Conservation (phyloP, 2,888 invertebrate species). For the Agrochola lychnidis region DNA sequence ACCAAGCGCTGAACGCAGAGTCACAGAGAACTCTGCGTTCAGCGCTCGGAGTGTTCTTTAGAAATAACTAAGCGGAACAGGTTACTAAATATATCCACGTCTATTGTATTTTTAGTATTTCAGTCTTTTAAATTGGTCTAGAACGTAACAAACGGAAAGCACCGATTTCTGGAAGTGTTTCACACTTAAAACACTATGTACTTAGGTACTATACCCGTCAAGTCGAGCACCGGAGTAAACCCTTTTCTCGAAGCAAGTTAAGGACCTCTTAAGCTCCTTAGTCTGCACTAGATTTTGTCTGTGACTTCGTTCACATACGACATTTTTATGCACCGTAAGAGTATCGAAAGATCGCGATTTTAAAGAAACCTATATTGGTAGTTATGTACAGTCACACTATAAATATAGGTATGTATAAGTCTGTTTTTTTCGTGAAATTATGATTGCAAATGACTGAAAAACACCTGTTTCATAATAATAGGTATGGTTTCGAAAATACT, state of each 20-base stretch:
- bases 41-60: no score
- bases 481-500: background rate
- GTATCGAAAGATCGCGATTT: background rate
- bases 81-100: no score
- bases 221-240: background rate
- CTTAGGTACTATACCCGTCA: background rate
- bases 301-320: background rate
- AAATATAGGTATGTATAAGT: no score
- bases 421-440: no score
- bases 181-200: background rate
- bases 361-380: background rate
- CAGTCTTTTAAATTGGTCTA: no score
- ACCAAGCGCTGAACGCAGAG: no score
- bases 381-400: background rate
- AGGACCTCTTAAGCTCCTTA: constrained; percentile 19
- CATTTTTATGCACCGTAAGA: background rate
- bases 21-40: no score
- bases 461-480: background rate
- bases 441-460: no score
- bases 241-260: constrained; percentile 11
- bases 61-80: no score
- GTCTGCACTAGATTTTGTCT: constrained; percentile 17
- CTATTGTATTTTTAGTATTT: no score
- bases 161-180: background rate
- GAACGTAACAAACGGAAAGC: background rate